A percentile compares a stretch with the other conserved stretches of the same genome.
These are phyloP conservation scores for Phenganax marumi DNA, from an alignment of 92 coral and sea anemone species.

Conservation along the genomic window DNA sequence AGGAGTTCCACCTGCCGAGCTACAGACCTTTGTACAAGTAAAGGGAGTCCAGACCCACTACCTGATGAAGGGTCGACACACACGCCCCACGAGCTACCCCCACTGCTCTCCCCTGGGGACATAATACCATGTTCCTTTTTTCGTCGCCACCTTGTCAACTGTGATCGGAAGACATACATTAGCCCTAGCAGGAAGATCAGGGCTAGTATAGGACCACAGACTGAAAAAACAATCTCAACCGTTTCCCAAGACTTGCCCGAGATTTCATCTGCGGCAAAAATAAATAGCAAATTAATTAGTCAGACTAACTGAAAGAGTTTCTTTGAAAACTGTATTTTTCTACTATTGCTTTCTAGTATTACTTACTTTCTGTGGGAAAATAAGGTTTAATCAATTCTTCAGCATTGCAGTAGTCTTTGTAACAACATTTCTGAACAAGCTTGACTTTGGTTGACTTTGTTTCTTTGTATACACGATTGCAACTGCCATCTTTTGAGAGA, in stretches of 20 bases:
- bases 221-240: background rate
- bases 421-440: slow-evolving; percentile 8
- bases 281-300: background rate
- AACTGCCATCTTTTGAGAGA: background rate
- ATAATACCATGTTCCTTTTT: slow-evolving; percentile 7
- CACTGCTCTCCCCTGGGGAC: slow-evolving; percentile 30
- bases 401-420: slow-evolving; percentile 13
- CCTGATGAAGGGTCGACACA: slow-evolving; percentile 50
- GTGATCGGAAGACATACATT: background rate
- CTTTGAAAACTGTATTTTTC: background rate
- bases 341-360: background rate
- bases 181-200: slow-evolving; percentile 2
- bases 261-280: background rate
- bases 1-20: slow-evolving; percentile 80
- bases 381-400: background rate
- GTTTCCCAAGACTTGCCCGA: slow-evolving; percentile 9
- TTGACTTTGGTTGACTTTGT: background rate
- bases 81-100: slow-evolving; percentile 29
- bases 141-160: background rate
- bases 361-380: slow-evolving; percentile 13
- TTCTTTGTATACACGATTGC: too few relatives aligned
- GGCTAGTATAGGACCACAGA: slow-evolving; percentile 16
- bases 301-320: background rate
- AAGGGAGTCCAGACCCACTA: slow-evolving; percentile 77
- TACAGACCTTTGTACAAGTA: slow-evolving; percentile 84